Conservation (phyloP, 2,888 invertebrate species). For the Diadromus collaris region DNA sequence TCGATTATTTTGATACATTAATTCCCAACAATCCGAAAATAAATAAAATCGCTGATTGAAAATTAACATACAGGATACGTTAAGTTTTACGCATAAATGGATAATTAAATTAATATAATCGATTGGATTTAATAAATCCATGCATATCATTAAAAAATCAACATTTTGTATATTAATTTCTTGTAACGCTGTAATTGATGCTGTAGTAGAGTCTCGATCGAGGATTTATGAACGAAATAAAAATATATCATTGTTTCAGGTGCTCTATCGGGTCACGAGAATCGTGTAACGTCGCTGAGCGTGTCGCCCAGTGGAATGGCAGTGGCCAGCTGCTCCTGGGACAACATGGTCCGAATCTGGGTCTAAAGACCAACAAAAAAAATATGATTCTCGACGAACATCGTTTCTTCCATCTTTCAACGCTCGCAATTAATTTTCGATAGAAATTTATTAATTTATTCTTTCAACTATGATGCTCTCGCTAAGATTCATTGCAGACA, state of each 20-base stretch:
- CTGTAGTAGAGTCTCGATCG: neutral
- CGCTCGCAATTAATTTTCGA: constrained; percentile 8
- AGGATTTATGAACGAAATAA: constrained; percentile 7
- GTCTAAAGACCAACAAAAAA: constrained; percentile 81
- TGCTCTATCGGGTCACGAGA: constrained; percentile 89
- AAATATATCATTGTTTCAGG: constrained; percentile 37
- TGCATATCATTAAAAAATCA: too few relatives aligned
- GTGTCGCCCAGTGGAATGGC: constrained; percentile 93
- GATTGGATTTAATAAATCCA: too few relatives aligned
- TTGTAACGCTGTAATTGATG: neutral
- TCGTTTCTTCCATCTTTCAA: neutral
- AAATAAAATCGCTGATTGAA: neutral
- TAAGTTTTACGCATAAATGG: too few relatives aligned
- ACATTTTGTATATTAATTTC: neutral
- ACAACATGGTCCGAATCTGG: constrained; percentile 93
- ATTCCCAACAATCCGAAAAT: too few relatives aligned
- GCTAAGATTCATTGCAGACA: constrained; percentile 8
- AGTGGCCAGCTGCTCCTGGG: constrained; percentile 95
- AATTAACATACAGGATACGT: too few relatives aligned
- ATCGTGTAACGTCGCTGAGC: constrained; percentile 92
- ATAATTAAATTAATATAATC: too few relatives aligned
- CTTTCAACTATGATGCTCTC: too few relatives aligned
- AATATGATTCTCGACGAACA: neutral
- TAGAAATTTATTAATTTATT: neutral
- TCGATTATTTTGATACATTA: too few relatives aligned